A percentile compares a stretch with the other conserved stretches of the same genome.
Evolutionary conservation across 2,888 invertebrate species (phyloP).

Genomic region (Sycophila texana): DNA sequence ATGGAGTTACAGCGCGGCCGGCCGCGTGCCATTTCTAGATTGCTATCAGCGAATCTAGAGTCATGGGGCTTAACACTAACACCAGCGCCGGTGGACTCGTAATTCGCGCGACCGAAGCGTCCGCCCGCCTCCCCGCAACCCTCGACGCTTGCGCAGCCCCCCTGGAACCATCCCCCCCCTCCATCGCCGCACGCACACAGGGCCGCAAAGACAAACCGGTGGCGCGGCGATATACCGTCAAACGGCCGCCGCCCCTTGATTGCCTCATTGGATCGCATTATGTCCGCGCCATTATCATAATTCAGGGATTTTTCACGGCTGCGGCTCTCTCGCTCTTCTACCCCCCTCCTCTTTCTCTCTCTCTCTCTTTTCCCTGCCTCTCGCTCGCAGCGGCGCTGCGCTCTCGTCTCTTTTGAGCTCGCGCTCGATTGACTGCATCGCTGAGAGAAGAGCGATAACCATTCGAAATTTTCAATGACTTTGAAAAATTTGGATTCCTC

Average conservation of each 20-base stretch:
- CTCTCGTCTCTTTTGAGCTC: slow-evolving; percentile 18
- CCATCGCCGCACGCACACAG: slow-evolving; percentile 20
- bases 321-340: too few species aligned
- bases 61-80: slow-evolving; percentile 71
- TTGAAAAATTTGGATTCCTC: too few species aligned
- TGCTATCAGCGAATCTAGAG: slow-evolving; percentile 59
- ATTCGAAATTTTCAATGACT: too few species aligned
- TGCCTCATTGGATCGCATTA: slow-evolving; percentile 76
- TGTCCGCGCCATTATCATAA: slow-evolving; percentile 75
- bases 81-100: slow-evolving; percentile 67
- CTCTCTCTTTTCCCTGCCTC: slow-evolving; percentile 8
- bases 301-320: slow-evolving; percentile 72
- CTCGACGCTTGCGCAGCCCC: slow-evolving; percentile 7
- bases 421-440: not conserved
- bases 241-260: slow-evolving; percentile 69
- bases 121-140: slow-evolving; percentile 22
- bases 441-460: too few species aligned
- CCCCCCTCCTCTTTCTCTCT: not conserved
- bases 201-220: slow-evolving; percentile 4
- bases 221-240: slow-evolving; percentile 49
- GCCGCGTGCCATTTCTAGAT: slow-evolving; percentile 53
- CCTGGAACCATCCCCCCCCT: slow-evolving; percentile 20
- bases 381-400: not conserved
- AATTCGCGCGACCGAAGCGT: slow-evolving; percentile 64
- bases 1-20: slow-evolving; percentile 49